A percentile compares a stretch with the other conserved stretches of the same genome.
Evolutionary conservation across 2,888 invertebrate genomes (phyloP).

Genomic region (Eucera pruinosa): DNA sequence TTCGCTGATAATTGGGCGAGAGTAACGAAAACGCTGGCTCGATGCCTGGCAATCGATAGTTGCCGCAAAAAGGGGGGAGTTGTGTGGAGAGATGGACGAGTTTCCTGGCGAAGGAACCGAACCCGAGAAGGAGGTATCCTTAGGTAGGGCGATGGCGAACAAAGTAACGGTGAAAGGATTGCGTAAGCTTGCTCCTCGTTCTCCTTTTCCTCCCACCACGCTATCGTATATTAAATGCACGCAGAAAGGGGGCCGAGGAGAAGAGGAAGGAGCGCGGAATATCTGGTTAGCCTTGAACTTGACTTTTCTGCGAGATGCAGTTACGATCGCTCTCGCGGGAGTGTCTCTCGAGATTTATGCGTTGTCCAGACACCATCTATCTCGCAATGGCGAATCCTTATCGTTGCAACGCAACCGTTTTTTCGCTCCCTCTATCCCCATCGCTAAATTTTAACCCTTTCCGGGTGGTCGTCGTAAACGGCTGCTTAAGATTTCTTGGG

Average conservation of each 20-base stretch:
- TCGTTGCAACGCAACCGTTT: conserved; percentile 12
- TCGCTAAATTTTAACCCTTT: conserved; percentile 13
- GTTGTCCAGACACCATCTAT: neutral
- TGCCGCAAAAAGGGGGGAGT: neutral
- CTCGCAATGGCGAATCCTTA: conserved; percentile 8
- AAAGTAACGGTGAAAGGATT: conserved; percentile 74
- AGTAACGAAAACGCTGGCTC: no score
- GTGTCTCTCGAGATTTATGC: conserved; percentile 30
- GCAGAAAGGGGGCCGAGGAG: conserved; percentile 30
- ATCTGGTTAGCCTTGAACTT: conserved; percentile 73
- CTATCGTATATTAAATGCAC: conserved; percentile 56
- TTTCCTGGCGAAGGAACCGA: no score
- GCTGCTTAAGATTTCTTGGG: no score
- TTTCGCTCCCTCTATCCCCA: no score
- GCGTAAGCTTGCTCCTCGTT: conserved; percentile 65
- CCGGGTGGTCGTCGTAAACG: neutral
- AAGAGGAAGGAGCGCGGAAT: conserved; percentile 43
- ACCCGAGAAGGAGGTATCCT: conserved; percentile 14
- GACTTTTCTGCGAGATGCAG: conserved; percentile 67
- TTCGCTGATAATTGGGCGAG: neutral
- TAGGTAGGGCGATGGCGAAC: conserved; percentile 44
- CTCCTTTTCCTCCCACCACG: conserved; percentile 10
- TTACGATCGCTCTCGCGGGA: conserved; percentile 42
- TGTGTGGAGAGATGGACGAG: no score
- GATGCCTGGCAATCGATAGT: no score